Conservation (phyloP, 2,113 vertebrate species). For the Oryzias javanicus region DNA sequence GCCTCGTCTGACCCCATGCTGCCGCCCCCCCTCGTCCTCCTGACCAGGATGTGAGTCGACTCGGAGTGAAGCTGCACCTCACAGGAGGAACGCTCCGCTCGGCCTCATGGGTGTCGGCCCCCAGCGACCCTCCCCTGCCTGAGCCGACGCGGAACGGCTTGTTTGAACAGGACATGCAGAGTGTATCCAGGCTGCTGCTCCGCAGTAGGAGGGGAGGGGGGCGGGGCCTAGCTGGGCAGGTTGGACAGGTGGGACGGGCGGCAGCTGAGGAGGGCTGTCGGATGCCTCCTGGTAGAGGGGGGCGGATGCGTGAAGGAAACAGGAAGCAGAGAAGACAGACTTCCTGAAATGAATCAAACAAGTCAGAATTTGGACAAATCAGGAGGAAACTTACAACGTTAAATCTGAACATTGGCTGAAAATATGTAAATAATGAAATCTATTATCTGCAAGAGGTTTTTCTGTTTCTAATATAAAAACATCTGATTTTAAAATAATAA, state of each 20-base stretch:
- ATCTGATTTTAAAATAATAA: no score
- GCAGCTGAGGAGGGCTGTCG: conserved; percentile 28
- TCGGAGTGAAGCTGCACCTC: conserved; percentile 16
- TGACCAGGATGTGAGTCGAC: conserved; percentile 40
- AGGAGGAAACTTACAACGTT: no score
- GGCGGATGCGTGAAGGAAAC: no score
- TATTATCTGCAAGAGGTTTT: no score
- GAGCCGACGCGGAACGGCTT: conserved; percentile 39
- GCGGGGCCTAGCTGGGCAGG: conserved; percentile 57
- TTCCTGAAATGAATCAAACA: no score
- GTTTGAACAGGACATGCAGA: conserved; percentile 62
- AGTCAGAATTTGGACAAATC: no score
- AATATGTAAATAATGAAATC: no score
- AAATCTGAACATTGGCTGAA: no score
- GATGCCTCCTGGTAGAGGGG: conserved; percentile 62
- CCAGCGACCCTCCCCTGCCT: conserved; percentile 21
- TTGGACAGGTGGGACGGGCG: conserved; percentile 64
- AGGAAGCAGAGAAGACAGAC: no score
- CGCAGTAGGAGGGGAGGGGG: conserved; percentile 39
- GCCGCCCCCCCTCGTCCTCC: conserved; percentile 17
- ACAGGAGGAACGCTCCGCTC: conserved; percentile 5
- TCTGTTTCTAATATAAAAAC: no score
- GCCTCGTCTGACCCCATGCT: conserved; percentile 85
- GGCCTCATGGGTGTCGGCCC: conserved; percentile 27
- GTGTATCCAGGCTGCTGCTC: conserved; percentile 45